A percentile compares a stretch with the other conserved stretches of the same genome.
These are phyloP conservation scores for Chrysolina haemoptera DNA, from an alignment of 2,888 invertebrate genomes.

Conservation along the genomic window DNA sequence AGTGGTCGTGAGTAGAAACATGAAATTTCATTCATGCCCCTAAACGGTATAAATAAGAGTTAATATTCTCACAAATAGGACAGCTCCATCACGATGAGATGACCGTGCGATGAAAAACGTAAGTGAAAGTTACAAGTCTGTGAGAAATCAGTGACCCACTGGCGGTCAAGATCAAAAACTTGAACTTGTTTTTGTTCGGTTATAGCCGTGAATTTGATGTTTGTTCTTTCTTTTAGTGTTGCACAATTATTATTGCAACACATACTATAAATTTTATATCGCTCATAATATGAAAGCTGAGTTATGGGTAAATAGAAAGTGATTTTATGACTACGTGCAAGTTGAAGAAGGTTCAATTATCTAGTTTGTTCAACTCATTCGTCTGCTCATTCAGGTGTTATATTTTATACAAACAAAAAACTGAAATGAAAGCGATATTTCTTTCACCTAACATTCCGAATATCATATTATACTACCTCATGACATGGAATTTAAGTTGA, in stretches of 20 bases:
- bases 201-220: constrained; percentile 11
- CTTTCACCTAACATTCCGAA: neutral
- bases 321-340: neutral
- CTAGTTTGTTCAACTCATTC: neutral
- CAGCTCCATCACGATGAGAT: constrained; percentile 39
- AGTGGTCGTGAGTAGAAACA: constrained; percentile 31
- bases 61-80: constrained; percentile 39
- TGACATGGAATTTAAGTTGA: too few species aligned
- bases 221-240: constrained; percentile 15
- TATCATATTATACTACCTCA: too few species aligned
- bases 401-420: neutral
- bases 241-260: constrained; percentile 27
- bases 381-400: neutral
- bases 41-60: constrained; percentile 33
- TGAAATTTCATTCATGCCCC: constrained; percentile 36
- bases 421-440: neutral
- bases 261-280: constrained; percentile 7
- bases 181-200: constrained; percentile 37
- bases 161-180: constrained; percentile 53
- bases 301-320: constrained; percentile 24
- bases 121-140: constrained; percentile 58
- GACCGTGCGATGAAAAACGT: neutral
- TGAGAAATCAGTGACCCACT: constrained; percentile 57
- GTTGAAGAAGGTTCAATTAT: constrained; percentile 2
- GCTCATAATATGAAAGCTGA: constrained; percentile 23